These are phyloP conservation scores for Hipposideros larvatus DNA, from an alignment of 2,797 vertebrate genomes.

Conservation along the genomic window DNA sequence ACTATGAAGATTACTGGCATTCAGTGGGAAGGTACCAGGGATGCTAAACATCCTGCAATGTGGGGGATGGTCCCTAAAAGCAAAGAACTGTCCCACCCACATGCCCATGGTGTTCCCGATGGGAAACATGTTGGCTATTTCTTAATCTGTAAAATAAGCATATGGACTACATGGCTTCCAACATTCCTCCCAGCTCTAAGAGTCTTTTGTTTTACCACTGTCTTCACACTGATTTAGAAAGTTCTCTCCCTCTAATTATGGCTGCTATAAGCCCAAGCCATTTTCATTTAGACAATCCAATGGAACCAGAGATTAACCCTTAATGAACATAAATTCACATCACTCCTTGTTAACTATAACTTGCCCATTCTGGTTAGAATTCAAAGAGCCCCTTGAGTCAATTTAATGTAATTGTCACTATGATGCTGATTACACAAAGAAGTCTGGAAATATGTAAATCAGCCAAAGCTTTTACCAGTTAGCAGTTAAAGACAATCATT, in stretches of 20 bases:
- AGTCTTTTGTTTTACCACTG: conserved; percentile 28
- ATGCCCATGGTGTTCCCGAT: neutral
- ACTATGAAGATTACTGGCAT: neutral
- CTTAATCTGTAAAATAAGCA: conserved; percentile 50
- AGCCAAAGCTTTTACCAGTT: neutral
- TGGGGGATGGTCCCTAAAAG: neutral
- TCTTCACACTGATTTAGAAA: conserved; percentile 6
- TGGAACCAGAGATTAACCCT: conserved; percentile 41
- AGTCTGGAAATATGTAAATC: neutral
- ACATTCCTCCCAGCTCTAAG: neutral
- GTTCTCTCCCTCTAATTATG: conserved; percentile 52
- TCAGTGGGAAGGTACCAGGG: neutral
- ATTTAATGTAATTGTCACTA: neutral
- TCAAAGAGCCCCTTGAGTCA: conserved; percentile 56
- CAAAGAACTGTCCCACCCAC: neutral
- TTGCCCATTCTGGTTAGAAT: conserved; percentile 19
- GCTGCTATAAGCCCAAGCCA: conserved; percentile 8
- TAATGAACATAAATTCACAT: conserved; percentile 32
- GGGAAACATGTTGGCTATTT: conserved; percentile 31
- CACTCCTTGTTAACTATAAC: conserved; percentile 39
- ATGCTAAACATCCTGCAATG: neutral
- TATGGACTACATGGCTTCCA: neutral
- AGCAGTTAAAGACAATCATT: neutral
- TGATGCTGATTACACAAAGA: conserved; percentile 24
- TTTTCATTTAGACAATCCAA: conserved; percentile 53